These are phyloP conservation scores for Sylvilagus floridanus DNA, from an alignment of 2,797 vertebrate genomes.

Conservation along the genomic window DNA sequence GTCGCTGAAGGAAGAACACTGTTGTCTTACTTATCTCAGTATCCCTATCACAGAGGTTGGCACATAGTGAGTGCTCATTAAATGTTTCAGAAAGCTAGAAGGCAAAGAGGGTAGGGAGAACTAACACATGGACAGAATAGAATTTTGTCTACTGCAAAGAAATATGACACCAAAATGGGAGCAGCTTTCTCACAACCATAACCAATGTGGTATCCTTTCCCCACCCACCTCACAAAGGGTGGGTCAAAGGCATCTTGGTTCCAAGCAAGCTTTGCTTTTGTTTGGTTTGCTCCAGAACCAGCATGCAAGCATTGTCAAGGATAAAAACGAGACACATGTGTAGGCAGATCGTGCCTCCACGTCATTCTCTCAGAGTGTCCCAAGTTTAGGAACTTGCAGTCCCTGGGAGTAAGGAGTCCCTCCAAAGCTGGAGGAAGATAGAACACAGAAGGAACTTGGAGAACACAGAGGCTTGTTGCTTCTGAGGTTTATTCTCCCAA, in stretches of 20 bases:
- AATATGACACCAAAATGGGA: background rate
- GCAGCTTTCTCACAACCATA: background rate
- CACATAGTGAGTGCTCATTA: background rate
- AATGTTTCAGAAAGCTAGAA: background rate
- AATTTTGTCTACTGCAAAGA: background rate
- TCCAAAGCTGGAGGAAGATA: background rate
- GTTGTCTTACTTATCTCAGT: background rate
- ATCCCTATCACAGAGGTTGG: background rate
- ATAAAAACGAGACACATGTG: background rate
- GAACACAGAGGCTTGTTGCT: background rate
- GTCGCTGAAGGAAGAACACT: background rate
- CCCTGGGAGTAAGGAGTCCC: background rate
- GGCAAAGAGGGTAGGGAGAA: background rate
- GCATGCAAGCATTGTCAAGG: background rate
- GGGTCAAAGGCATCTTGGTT: background rate
- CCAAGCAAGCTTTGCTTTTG: background rate
- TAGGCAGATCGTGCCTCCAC: background rate
- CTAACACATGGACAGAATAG: background rate
- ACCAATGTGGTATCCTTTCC: background rate
- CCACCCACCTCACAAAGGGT: background rate
- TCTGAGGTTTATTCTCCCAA: background rate
- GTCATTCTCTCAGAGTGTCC: background rate
- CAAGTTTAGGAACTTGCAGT: background rate
- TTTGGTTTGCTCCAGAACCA: background rate
- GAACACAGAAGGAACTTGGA: background rate